Conservation (phyloP, 2,888 invertebrate genomes). For the Gari tellinella region DNA sequence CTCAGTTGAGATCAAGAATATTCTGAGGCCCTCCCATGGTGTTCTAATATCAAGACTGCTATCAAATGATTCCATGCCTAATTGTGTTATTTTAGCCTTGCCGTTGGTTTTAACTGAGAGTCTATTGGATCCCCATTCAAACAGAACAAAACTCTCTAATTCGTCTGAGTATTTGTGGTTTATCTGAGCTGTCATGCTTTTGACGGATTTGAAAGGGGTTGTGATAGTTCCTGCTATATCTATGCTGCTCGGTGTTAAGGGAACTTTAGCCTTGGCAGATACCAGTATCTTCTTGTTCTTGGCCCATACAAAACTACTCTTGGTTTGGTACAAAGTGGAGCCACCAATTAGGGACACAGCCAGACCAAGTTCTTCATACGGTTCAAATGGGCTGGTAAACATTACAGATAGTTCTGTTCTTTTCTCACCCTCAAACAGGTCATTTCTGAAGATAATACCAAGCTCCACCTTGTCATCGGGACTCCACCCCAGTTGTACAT, state of each 20-base stretch:
- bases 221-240: constrained; percentile 51
- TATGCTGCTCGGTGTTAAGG: constrained; percentile 44
- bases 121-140: constrained; percentile 50
- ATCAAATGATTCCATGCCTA: constrained; percentile 14
- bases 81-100: constrained; percentile 7
- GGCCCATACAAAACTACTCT: constrained; percentile 58
- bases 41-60: constrained; percentile 47
- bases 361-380: constrained; percentile 53
- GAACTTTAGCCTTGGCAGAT: constrained; percentile 52
- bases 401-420: constrained; percentile 51
- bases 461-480: constrained; percentile 54
- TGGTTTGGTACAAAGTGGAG: constrained; percentile 41
- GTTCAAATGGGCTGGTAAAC: constrained; percentile 64
- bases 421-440: constrained; percentile 24
- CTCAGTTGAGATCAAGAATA: constrained; percentile 24
- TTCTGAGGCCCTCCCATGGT: constrained; percentile 50
- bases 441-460: constrained; percentile 54
- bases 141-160: constrained; percentile 24
- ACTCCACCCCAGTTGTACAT: constrained; percentile 65
- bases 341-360: constrained; percentile 47
- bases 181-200: constrained; percentile 32
- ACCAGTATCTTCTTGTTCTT: constrained; percentile 57
- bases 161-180: constrained; percentile 36
- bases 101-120: constrained; percentile 38
- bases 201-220: constrained; percentile 58